Conservation (phyloP, 2,888 invertebrate genomes). For the Hypomecis atomaria region DNA sequence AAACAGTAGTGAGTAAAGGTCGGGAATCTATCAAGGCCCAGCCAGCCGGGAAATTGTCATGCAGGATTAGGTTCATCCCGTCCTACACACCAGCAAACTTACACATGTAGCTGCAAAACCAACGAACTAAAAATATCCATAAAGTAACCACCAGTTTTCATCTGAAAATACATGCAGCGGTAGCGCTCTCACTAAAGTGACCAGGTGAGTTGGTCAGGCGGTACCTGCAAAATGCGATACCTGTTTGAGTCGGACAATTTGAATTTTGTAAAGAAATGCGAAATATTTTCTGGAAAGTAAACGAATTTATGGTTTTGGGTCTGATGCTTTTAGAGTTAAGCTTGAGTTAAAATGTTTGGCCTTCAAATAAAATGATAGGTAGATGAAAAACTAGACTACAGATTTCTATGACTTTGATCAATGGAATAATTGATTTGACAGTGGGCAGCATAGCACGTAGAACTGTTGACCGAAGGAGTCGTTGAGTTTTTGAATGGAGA, state of each 20-base stretch:
- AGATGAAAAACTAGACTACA: no score
- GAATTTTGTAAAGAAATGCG: not conserved
- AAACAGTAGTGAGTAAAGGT: constrained; percentile 15
- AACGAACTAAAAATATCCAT: not conserved
- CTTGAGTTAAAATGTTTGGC: not conserved
- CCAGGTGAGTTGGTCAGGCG: not conserved
- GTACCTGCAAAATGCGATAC: constrained; percentile 2
- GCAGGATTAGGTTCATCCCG: constrained; percentile 14
- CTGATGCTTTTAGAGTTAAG: not conserved
- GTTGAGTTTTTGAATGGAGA: no score
- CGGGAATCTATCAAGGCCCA: constrained; percentile 21
- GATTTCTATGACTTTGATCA: no score
- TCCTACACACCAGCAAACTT: not conserved
- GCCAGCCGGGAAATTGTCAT: constrained; percentile 38
- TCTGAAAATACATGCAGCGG: not conserved
- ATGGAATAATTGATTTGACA: no score
- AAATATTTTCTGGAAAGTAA: not conserved
- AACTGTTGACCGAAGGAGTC: no score
- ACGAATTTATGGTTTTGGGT: not conserved
- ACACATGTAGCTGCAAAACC: not conserved
- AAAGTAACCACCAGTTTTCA: not conserved
- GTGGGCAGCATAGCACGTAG: no score
- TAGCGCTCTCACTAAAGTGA: not conserved
- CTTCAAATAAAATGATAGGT: not conserved
- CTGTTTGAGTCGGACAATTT: not conserved